phyloP scores from a whole-genome alignment of 2,797 vertebrate genomes.

The Synanceia verrucosa region DNA sequence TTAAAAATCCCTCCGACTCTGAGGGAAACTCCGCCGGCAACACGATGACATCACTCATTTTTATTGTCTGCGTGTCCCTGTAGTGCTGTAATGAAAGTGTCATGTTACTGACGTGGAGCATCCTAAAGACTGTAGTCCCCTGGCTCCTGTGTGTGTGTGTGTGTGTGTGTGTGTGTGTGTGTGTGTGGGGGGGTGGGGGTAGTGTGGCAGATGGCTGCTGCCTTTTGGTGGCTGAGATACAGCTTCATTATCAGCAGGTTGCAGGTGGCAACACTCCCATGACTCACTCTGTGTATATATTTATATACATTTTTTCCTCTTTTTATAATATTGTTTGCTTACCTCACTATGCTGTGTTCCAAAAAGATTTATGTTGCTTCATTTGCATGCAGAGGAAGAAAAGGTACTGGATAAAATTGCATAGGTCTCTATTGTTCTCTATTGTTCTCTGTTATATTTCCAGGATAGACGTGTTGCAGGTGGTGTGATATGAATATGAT shows the following conservation, averaged over 20 bases:
- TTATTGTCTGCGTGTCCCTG: constrained; percentile 23
- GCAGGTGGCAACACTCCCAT: constrained; percentile 67
- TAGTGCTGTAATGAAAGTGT: constrained; percentile 53
- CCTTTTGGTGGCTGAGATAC: constrained; percentile 73
- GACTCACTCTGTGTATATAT: constrained; percentile 23
- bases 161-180: constrained; percentile 2
- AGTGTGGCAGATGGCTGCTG: constrained; percentile 52
- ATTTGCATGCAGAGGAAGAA: constrained; percentile 20
- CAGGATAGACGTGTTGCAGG: too few species aligned
- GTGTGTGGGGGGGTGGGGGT: constrained; percentile 15
- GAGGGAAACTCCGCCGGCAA: neutral
- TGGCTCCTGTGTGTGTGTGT: constrained; percentile 11
- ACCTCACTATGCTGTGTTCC: constrained; percentile 34
- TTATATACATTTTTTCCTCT: neutral
- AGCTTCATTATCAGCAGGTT: constrained; percentile 78
- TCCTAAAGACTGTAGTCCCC: constrained; percentile 57
- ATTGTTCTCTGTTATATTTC: too few species aligned
- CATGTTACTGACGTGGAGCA: constrained; percentile 51
- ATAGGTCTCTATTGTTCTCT: too few species aligned
- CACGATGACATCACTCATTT: constrained; percentile 5
- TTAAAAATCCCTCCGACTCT: neutral
- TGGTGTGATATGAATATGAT: too few species aligned
- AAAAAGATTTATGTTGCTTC: neutral
- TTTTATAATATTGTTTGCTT: neutral
- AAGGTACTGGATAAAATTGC: neutral